Percentiles rank a stretch among this genome's conserved stretches.
These are phyloP conservation scores for Himalopsyche phryganea DNA, from an alignment of 1,140 invertebrate species.

Conservation along the genomic window DNA sequence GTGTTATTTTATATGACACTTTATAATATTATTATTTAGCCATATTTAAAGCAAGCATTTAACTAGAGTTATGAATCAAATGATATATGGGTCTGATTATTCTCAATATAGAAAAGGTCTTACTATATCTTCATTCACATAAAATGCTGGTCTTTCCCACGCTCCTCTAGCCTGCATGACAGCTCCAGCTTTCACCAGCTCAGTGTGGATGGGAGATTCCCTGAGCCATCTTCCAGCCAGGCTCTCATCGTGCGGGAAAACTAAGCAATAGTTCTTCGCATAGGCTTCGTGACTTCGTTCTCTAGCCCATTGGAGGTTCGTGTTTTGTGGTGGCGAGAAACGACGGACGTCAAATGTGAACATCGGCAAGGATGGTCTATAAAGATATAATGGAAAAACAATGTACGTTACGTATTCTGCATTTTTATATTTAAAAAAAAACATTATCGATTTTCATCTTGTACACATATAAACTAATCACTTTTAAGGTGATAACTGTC, in stretches of 20 bases:
- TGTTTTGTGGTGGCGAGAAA: constrained; percentile 68
- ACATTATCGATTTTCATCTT: too few relatives aligned
- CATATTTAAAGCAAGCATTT: too few relatives aligned
- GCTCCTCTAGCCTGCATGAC: constrained; percentile 83
- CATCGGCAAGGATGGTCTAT: constrained; percentile 77
- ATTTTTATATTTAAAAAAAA: too few relatives aligned
- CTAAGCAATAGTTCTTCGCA: constrained; percentile 79
- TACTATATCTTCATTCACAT: constrained; percentile 40
- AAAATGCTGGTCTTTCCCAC: constrained; percentile 81
- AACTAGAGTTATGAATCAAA: too few relatives aligned
- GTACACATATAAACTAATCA: too few relatives aligned
- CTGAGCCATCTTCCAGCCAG: constrained; percentile 67
- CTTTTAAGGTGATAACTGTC: too few relatives aligned
- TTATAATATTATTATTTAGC: too few relatives aligned
- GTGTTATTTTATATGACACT: too few relatives aligned
- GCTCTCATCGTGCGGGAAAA: constrained; percentile 81
- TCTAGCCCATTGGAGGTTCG: constrained; percentile 67
- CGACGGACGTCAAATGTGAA: constrained; percentile 78
- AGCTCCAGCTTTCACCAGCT: constrained; percentile 66
- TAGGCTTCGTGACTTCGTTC: constrained; percentile 85
- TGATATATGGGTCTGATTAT: too few relatives aligned
- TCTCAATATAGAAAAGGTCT: too few relatives aligned
- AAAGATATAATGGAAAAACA: constrained; percentile 13
- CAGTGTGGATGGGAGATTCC: constrained; percentile 51
- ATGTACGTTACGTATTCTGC: too few relatives aligned